Conservation (phyloP, 2,113 vertebrate genomes). For the Salvelinus sp. region DNA sequence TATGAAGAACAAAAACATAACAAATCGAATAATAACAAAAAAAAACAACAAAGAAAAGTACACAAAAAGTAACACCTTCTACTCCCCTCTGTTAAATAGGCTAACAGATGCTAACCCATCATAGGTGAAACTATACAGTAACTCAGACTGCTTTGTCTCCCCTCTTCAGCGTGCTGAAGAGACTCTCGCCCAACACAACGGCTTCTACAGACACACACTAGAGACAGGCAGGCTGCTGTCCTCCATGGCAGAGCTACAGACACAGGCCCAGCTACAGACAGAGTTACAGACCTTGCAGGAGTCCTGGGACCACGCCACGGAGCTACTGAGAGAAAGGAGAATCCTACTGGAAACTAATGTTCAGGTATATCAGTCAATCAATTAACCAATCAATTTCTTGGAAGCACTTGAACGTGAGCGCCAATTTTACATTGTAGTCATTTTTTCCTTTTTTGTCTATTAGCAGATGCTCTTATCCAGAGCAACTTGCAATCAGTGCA, state of each 20-base stretch:
- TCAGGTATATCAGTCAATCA: slow-evolving; percentile 63
- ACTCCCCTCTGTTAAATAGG: background rate
- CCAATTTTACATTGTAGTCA: no score
- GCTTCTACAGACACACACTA: slow-evolving; percentile 67
- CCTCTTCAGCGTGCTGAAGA: slow-evolving; percentile 71
- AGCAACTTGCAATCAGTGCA: no score
- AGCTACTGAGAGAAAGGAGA: slow-evolving; percentile 63
- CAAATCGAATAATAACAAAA: background rate
- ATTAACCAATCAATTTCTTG: no score
- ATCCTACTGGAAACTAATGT: slow-evolving; percentile 53
- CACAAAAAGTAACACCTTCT: background rate
- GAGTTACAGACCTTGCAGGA: slow-evolving; percentile 73
- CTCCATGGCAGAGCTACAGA: slow-evolving; percentile 29
- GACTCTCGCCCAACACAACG: slow-evolving; percentile 65
- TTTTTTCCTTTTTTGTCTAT: no score
- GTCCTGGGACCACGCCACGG: slow-evolving; percentile 71
- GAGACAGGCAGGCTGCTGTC: slow-evolving; percentile 71
- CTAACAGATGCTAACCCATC: no score
- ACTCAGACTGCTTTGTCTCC: no score
- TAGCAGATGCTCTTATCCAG: no score
- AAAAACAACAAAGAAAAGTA: background rate
- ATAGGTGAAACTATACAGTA: no score
- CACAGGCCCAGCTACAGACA: slow-evolving; percentile 56
- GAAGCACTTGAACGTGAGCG: no score
- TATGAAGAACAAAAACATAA: background rate